Percentiles rank a stretch among this genome's conserved stretches.
These are phyloP conservation scores for Aurelia sp. DNA, from an alignment of 30 jellyfish, hydroid and myxozoan species.

Conservation along the genomic window DNA sequence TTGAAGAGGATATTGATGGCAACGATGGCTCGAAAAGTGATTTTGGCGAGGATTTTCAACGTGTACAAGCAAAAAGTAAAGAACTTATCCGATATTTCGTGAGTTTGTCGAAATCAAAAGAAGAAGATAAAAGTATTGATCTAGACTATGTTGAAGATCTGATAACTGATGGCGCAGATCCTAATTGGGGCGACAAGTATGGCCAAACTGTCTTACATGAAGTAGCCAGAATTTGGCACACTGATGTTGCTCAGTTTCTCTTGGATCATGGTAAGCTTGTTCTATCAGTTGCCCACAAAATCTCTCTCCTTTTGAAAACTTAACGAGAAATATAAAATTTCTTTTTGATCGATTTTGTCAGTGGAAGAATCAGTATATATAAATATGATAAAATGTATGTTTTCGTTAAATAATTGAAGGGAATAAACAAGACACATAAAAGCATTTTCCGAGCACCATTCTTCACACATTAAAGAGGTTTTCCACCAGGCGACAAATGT, in stretches of 20 bases:
- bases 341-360: too few species aligned
- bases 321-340: too few species aligned
- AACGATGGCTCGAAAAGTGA: background rate
- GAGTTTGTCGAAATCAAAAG: constrained; percentile 38
- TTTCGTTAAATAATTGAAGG: too few species aligned
- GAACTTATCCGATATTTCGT: constrained; percentile 65
- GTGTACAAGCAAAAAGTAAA: constrained; percentile 20
- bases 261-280: constrained; percentile 65
- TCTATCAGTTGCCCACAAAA: background rate
- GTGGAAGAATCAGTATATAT: too few species aligned
- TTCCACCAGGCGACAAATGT: too few species aligned
- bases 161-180: constrained; percentile 71
- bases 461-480: too few species aligned
- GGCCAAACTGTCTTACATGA: constrained; percentile 87
- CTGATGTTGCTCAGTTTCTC: constrained; percentile 78
- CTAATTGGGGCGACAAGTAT: constrained; percentile 56
- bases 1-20: constrained; percentile 47
- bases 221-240: constrained; percentile 83
- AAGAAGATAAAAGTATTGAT: constrained; percentile 49
- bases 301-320: too few species aligned
- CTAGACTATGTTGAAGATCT: constrained; percentile 33
- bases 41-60: background rate
- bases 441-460: too few species aligned
- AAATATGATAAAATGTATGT: too few species aligned
- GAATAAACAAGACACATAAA: too few species aligned